These are phyloP conservation scores for Paedocypris sp. DNA, from an alignment of 2,113 vertebrate genomes.

Conservation along the genomic window DNA sequence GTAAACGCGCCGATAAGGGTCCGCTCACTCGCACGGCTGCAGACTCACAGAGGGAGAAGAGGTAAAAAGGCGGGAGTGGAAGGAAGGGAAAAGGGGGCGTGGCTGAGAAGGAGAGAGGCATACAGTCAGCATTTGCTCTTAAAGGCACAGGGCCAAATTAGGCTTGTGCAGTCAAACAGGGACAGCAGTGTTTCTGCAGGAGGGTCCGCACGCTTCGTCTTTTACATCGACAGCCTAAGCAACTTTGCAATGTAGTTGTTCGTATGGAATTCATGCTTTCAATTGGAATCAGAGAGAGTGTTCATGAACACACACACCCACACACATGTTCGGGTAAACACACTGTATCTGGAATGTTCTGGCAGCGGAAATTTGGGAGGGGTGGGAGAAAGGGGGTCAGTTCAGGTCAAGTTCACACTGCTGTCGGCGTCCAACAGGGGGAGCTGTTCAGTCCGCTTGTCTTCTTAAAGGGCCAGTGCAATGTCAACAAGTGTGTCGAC, in stretches of 20 bases:
- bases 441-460: conserved; percentile 22
- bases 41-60: not conserved
- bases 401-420: conserved; percentile 43
- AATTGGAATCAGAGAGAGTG: no score
- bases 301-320: conserved; percentile 13
- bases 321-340: conserved; percentile 36
- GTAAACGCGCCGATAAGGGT: conserved; percentile 58
- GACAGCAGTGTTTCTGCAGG: conserved; percentile 7
- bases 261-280: no score
- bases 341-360: conserved; percentile 39
- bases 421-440: conserved; percentile 31
- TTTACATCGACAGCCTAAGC: no score
- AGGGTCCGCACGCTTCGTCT: no score
- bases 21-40: conserved; percentile 39
- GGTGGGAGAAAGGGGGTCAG: conserved; percentile 38
- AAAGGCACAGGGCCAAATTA: conserved; percentile 36
- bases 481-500: not conserved
- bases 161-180: not conserved
- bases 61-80: not conserved
- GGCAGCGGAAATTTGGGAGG: conserved; percentile 42
- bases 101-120: not conserved
- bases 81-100: not conserved
- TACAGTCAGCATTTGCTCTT: conserved; percentile 38
- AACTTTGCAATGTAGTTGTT: no score
- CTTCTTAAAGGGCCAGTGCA: conserved; percentile 23